Evolutionary conservation across 1,140 invertebrate species (phyloP), one percentile per base, ranked within the genome.

Genomic region (Hestina assimilis): DNA sequence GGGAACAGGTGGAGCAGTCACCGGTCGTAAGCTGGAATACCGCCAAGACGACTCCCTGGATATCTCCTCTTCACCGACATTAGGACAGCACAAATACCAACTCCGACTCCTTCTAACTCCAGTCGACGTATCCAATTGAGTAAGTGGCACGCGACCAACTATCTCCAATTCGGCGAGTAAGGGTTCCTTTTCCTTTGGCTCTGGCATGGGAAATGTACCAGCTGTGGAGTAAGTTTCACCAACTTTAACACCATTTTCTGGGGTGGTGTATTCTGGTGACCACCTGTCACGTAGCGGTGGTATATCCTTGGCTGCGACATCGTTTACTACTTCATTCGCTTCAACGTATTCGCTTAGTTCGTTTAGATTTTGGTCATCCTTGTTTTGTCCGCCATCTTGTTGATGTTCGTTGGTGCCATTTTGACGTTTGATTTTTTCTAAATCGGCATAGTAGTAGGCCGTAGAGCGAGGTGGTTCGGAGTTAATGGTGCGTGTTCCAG

Each of bases 11-110:
- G 81, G 76, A 19, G 72, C 83, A 0, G 78, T 87, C 11, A 83
- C 80, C 1, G 82, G 74, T 47, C 81, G 46, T 52, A 87, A 47
- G 45, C 84, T 85, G 19, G 82, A 84, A 41, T 87, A 87, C 51
- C 85, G 66, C 84, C 80, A 83, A 29, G 78, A 79, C 7, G 78
- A 83, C 53, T 86, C 78, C 48, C 83, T 69, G 6, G 80, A 83
- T 0, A 83, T 76, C 65, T 82, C 86, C 66, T 85, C 84, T 4
- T 87, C 83, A 0, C 72, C 76, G 9, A 84, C 71, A 38, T 85
- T 87, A 0, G 86, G 86, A 47, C 88, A 89, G 68, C 88, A 89
- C 15, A 89, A 66, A 41, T 88, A 89, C 88, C 88, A 89, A 46
- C 81, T 84, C 46, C 88, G 69, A 24, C 79, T 87, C 6, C 88